phyloP scores from a whole-genome alignment of 2,797 vertebrate genomes.

The Lerista edwardsae region DNA sequence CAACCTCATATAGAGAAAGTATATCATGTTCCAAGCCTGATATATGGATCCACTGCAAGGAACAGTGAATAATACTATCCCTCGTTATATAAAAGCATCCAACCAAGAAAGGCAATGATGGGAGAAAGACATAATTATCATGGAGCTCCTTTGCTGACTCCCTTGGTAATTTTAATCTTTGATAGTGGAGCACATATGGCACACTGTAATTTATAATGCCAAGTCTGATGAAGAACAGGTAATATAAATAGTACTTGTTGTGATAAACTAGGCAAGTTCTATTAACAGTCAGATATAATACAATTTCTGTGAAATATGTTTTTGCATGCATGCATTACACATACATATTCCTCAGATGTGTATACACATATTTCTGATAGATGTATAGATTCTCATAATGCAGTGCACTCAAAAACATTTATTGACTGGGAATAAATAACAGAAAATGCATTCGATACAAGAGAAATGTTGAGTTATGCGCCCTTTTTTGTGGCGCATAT shows the following conservation, averaged over 20 bases:
- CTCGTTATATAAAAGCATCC: background rate
- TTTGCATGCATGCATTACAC: background rate
- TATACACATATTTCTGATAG: conserved; percentile 4
- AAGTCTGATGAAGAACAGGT: conserved; percentile 9
- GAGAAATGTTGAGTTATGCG: background rate
- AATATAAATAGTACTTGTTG: conserved; percentile 18
- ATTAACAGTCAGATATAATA: conserved; percentile 21
- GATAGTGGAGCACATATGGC: conserved; percentile 20
- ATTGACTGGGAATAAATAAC: conserved; percentile 23
- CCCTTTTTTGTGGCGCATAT: background rate
- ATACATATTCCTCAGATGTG: conserved; percentile 3
- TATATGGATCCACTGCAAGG: background rate
- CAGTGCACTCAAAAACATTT: conserved; percentile 14
- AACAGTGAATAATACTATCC: background rate
- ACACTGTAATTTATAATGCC: conserved; percentile 10
- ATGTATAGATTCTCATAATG: conserved; percentile 2
- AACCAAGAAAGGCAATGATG: conserved; percentile 8
- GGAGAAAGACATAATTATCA: conserved; percentile 12
- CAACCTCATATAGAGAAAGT: background rate
- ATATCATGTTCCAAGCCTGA: background rate
- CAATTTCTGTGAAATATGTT: conserved; percentile 11
- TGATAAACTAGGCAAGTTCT: conserved; percentile 5
- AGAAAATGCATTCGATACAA: conserved; percentile 15
- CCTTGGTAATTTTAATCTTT: conserved; percentile 28
- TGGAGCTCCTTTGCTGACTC: background rate